A percentile compares a stretch with the other conserved stretches of the same genome.
phyloP scores from a whole-genome alignment of 2,888 invertebrate genomes.

The Xylophagus ater region DNA sequence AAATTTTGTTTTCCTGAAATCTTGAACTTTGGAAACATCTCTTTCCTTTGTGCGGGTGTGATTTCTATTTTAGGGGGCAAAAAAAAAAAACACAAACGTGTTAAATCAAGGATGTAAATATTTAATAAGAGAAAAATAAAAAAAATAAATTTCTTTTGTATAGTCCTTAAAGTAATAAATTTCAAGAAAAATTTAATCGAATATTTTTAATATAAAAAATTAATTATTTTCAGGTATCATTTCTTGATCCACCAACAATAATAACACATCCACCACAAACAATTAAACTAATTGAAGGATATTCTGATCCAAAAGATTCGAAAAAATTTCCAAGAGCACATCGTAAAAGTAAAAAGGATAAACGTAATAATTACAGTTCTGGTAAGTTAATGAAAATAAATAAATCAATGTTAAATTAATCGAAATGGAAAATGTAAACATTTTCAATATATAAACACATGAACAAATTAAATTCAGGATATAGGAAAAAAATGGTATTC shows the following conservation, averaged over 20 bases:
- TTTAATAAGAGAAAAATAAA: not conserved
- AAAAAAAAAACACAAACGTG: not conserved
- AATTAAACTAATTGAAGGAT: conserved; percentile 37
- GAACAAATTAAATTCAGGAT: too few relatives aligned
- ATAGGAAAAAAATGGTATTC: too few relatives aligned
- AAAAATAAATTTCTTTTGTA: not conserved
- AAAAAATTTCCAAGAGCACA: conserved; percentile 23
- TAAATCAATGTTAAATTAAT: too few relatives aligned
- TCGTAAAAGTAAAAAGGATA: conserved; percentile 18
- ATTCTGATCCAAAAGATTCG: conserved; percentile 38
- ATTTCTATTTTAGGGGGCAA: not conserved
- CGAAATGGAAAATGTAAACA: too few relatives aligned
- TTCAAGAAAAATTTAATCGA: not conserved
- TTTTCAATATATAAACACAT: too few relatives aligned
- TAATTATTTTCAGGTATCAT: conserved; percentile 21
- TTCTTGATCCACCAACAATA: conserved; percentile 22
- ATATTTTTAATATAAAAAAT: not conserved
- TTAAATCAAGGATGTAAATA: too few relatives aligned
- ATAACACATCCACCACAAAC: conserved; percentile 20
- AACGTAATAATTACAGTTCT: conserved; percentile 35
- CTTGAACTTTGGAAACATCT: conserved; percentile 1
- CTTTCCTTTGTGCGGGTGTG: not conserved
- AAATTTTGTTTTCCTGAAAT: too few relatives aligned
- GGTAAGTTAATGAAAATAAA: conserved; percentile 27
- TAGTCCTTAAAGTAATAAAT: not conserved